Conservation (phyloP, 2,797 vertebrate genomes). For the Myioborus miniatus region DNA sequence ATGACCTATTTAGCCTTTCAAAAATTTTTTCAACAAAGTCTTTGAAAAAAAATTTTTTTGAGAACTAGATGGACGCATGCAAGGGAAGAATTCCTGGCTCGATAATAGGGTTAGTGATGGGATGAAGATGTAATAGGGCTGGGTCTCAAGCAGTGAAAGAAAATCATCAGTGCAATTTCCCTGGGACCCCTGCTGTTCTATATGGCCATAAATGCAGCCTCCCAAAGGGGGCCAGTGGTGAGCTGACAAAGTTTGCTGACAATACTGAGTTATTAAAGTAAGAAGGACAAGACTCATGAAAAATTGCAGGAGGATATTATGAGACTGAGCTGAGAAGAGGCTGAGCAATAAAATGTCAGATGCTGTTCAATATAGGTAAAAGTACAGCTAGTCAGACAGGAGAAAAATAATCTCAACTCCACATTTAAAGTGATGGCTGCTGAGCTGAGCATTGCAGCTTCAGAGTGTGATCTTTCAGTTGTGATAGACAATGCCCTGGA, state of each 20-base stretch:
- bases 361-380: constrained; percentile 19
- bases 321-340: neutral
- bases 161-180: constrained; percentile 5
- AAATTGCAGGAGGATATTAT: constrained; percentile 32
- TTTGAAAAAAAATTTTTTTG: neutral
- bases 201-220: constrained; percentile 19
- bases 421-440: neutral
- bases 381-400: constrained; percentile 11
- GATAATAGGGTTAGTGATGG: neutral
- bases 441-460: neutral
- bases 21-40: neutral
- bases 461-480: neutral
- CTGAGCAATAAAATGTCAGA: constrained; percentile 31
- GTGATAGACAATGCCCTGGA: neutral
- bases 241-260: constrained; percentile 20
- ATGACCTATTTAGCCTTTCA: neutral
- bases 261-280: constrained; percentile 23
- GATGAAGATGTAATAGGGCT: neutral
- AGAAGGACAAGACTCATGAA: constrained; percentile 36
- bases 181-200: neutral
- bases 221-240: neutral
- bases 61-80: neutral
- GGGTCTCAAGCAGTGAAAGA: neutral
- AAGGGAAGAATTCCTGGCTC: neutral
- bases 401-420: constrained; percentile 15